Evolutionary conservation across 2,113 vertebrate genomes (phyloP), one percentile per base, ranked within the genome.

Genomic region (Rhadina sibilatrix): DNA sequence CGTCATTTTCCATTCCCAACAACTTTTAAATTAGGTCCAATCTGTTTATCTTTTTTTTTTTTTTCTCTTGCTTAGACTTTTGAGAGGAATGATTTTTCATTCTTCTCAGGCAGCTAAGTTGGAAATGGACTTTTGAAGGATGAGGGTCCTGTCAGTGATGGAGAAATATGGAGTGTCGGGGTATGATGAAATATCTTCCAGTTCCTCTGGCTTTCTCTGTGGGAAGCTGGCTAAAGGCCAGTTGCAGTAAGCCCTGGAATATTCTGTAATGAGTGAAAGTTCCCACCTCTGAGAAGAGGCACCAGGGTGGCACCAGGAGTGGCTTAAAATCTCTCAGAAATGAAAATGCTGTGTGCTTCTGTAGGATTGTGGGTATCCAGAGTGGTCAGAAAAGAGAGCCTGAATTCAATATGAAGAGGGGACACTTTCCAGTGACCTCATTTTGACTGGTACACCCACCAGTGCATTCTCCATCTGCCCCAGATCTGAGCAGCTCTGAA

Each of bases 61-160:
- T 13, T 40, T 61, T 0, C 31, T 70, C 75, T 81, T 74, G 65
- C 85, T 84, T 91, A 86, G 53, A 52, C 37, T 78, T 92, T 87
- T 89, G 66, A 80, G 65, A 88, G 44, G 52, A 92, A 87, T 54
- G 25, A 86, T 86, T 94, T 95, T 95, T 96, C 94, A 92, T 93
- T 92, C 66, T 90, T 93, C 68, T 92, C 54, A 53, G 90, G 70
- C 93, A 92, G 90, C 91, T 96, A 75, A 91, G 37, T 87, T 96
- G 87, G 88, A 95, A 97, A 94, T 95, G 82, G 83, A 96, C 89
- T 94, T 97, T 76, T 91, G 92, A 89, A 95, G 77, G 91, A 91
- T 92, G 80, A 87, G 90, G 83, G 50, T 77, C 57, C 69, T 94
- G 89, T 85, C 92, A 79, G 69, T 76, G 93, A 72, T 82, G 89